Evolutionary conservation across 1,140 invertebrate species (phyloP), one percentile per base, ranked within the genome.

Genomic region (Manduca sexta): DNA sequence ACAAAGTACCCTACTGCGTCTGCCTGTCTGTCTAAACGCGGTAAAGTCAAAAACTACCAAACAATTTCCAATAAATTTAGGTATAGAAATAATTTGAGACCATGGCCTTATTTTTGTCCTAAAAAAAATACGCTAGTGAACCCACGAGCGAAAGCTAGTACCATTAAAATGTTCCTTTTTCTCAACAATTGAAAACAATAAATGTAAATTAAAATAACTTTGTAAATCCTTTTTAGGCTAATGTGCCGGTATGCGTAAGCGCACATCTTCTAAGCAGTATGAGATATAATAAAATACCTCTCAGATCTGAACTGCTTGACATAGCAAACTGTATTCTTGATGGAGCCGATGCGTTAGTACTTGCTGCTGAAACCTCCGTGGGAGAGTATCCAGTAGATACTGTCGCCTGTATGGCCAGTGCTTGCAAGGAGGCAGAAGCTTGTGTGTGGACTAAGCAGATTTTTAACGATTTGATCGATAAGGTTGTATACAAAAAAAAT

Each of bases 341-440:
- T 76, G 93, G 93, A 29, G 91, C 90, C 41, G 93, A 94, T 65
- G 90, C 90, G 64, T 88, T 95, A 33, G 90, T 94, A 85, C 84
- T 95, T 18, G 90, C 91, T 0, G 92, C 92, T 21, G 93, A 95
- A 77, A 93, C 92, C 4, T 91, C 93, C 17, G 90, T 92, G 46
- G 92, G 92, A 12, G 77, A 88, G 12, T 92, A 92, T 69, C 93
- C 93, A n/a, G 67, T 88, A 2, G 85, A 91, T 30, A 86, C 90
- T 18, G 88, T 95, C 16, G 75, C 86, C 49, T 91, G 89, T 14
- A 89, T 94, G 86, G 88, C 90, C 29, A 87, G 86, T 18, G 90
- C 94, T 45, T 93, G 93, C 60, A 88, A 91, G 59, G 94, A 97
- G 84, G 94, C 95, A 0, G 95, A 97, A 82, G 89, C 92, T 11